Conservation (phyloP, 2,113 vertebrate species). For the Rattus rattus region DNA sequence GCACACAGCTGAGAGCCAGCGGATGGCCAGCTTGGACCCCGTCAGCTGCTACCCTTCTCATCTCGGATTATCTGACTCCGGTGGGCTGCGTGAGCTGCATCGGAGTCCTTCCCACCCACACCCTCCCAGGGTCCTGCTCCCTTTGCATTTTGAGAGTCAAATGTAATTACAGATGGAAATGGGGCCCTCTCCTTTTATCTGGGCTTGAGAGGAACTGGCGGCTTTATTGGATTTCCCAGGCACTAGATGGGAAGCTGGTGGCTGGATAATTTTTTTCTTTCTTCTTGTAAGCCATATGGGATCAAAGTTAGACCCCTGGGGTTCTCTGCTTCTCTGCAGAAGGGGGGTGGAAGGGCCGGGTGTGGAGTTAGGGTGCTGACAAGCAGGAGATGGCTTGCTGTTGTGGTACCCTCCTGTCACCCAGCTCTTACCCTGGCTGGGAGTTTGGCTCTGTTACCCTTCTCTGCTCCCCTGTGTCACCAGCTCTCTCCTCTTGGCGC, state of each 20-base stretch:
- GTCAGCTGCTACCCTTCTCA: conserved; percentile 36
- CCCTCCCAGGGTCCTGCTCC: not conserved
- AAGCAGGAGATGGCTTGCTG: not conserved
- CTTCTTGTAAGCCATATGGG: conserved; percentile 48
- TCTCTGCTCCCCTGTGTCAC: not conserved
- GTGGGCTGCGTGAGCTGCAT: conserved; percentile 63
- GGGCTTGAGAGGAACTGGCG: conserved; percentile 67
- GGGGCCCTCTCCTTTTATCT: conserved; percentile 65
- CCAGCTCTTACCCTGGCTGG: not conserved
- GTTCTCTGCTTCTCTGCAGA: rapidly evolving
- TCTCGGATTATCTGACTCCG: conserved; percentile 64
- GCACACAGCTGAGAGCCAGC: not conserved
- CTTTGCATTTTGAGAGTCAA: conserved; percentile 75
- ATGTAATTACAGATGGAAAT: conserved; percentile 75
- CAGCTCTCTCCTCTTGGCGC: not conserved
- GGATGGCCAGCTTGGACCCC: not conserved
- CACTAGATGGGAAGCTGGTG: not conserved
- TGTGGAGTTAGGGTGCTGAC: not conserved
- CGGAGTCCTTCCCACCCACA: not conserved
- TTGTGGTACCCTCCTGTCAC: not conserved
- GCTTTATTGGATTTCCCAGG: conserved; percentile 71
- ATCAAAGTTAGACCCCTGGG: not conserved
- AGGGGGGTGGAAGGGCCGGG: not conserved
- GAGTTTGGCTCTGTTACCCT: not conserved
- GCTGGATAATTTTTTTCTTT: not conserved